Evolutionary conservation across 2,888 invertebrate genomes (phyloP).

Genomic region (Chloromyia formosa): DNA sequence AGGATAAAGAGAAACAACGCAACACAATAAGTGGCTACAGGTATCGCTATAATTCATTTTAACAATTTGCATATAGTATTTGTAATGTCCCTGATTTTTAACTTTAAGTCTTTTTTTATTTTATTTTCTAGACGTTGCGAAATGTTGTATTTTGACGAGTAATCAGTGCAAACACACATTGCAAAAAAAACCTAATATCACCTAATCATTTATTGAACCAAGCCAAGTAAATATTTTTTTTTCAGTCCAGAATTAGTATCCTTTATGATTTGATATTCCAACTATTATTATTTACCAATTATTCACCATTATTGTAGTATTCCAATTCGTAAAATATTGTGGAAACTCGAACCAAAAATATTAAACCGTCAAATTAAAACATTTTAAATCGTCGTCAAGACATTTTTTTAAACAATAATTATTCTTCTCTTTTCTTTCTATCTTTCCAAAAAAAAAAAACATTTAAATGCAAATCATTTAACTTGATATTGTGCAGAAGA

Average conservation of each 20-base stretch:
- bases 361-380: constrained; percentile 37
- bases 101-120: constrained; percentile 9
- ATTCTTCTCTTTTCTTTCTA: constrained; percentile 35
- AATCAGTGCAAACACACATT: constrained; percentile 1
- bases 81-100: neutral
- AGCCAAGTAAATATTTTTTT: neutral
- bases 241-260: neutral
- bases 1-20: constrained; percentile 47
- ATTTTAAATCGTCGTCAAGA: constrained; percentile 40
- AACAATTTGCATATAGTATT: constrained; percentile 1
- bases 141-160: constrained; percentile 49
- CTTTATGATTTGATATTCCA: constrained; percentile 18
- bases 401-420: constrained; percentile 17
- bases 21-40: constrained; percentile 46
- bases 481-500: constrained; percentile 76
- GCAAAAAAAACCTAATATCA: neutral
- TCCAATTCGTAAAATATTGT: neutral
- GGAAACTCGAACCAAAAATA: neutral
- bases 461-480: constrained; percentile 46
- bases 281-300: neutral
- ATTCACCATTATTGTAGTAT: neutral
- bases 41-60: constrained; percentile 46
- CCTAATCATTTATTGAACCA: constrained; percentile 9
- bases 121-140: constrained; percentile 45
- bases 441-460: constrained; percentile 12